Base-by-base conservation (phyloP, 2,888 invertebrate species). In the Pantelozetes paolii region DNA sequence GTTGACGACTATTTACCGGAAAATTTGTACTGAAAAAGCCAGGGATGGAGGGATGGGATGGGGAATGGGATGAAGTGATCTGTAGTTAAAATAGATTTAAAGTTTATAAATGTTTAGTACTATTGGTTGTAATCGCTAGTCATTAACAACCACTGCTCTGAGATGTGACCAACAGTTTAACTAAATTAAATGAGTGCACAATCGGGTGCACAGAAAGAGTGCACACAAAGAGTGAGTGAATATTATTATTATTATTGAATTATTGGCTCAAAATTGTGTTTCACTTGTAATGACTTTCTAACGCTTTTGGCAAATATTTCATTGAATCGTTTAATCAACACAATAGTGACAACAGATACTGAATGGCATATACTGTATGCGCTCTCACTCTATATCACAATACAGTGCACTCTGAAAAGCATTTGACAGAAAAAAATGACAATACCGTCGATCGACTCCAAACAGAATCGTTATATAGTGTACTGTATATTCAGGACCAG, bases 221-320 rank as follows among this genome's bases (percentile, higher is more conserved):
- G n/a, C n/a, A n/a, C n/a, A n/a, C n/a, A n/a, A n/a, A n/a, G n/a
- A n/a, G n/a, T n/a, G n/a, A 23, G 30, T 57, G 57, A 57, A 57
- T 57, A 57, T 57, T 28, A 57, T 13, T 54, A 13, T 13, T 13
- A 18, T 30, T 9, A 54, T 64, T 64, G 64, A 64, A 64, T 64
- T 64, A 64, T 64, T 20, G 36, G 62, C 62, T 62, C 28, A 32
- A 26, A 32, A 62, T 40, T 64, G 64, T n/a, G 9, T 40, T 64
- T 40, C 1, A 57, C 57, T 57, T 28, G 28, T 36, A 20, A 64
- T 40, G 64, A 64, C 36, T 36, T 36, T 20, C 40, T 36, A 64
- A 64, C 64, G 64, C 64, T 64, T 64, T 64, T 30, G 64, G 64
- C 20, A 64, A 64, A 20, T 36, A 20, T 36, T 18, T 64, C 64